Evolutionary conservation across 2,888 invertebrate species (phyloP).

Genomic region (Polymixis lichenea): DNA sequence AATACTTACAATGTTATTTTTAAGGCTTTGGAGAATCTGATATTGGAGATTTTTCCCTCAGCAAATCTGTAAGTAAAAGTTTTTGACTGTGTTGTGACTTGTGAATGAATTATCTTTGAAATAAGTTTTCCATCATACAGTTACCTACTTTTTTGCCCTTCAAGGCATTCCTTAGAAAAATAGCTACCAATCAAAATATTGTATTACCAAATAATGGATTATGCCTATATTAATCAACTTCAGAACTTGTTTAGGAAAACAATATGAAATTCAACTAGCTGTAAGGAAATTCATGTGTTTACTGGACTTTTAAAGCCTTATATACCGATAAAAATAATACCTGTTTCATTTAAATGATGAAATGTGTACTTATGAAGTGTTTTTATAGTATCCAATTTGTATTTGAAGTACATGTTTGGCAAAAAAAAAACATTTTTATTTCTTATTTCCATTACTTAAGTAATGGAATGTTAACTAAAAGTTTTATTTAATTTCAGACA

Average conservation of each 20-base stretch:
- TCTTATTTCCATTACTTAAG: too few species aligned
- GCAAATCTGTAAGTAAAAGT: slow-evolving; percentile 80
- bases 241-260: not conserved
- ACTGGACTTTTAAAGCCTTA: not conserved
- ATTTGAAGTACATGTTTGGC: too few species aligned
- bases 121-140: not conserved
- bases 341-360: not conserved
- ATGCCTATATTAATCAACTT: not conserved
- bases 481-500: slow-evolving; percentile 71
- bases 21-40: slow-evolving; percentile 83
- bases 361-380: not conserved
- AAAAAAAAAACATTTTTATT: too few species aligned
- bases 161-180: not conserved
- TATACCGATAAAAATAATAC: not conserved
- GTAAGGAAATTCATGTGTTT: not conserved
- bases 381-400: too few species aligned
- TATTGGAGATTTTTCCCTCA: slow-evolving; percentile 76
- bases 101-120: not conserved
- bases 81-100: slow-evolving; percentile 2
- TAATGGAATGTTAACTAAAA: not conserved
- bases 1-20: slow-evolving; percentile 42
- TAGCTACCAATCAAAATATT: not conserved
- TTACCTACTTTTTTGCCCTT: too few species aligned
- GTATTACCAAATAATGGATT: not conserved
- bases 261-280: not conserved